These are phyloP conservation scores for Menidia beryllina DNA, from an alignment of 2,113 vertebrate genomes.

Conservation along the genomic window DNA sequence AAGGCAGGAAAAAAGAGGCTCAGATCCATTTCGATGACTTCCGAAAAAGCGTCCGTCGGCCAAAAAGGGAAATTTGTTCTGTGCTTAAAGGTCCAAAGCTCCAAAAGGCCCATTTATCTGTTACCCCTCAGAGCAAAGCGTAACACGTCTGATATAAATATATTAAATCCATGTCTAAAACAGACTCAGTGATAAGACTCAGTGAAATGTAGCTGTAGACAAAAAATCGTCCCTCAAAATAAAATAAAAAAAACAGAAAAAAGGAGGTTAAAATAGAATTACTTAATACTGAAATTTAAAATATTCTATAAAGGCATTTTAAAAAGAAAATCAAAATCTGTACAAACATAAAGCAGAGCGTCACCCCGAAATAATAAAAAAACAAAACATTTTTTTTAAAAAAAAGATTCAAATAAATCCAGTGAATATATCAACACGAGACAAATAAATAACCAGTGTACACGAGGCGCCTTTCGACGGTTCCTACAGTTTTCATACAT, in stretches of 20 bases:
- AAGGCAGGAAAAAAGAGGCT: constrained; percentile 38
- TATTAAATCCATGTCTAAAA: constrained; percentile 61
- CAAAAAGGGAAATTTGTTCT: constrained; percentile 41
- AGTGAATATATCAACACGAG: constrained; percentile 73
- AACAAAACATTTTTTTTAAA: constrained; percentile 56
- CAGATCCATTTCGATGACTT: constrained; percentile 40
- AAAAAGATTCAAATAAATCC: constrained; percentile 65
- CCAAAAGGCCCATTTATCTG: constrained; percentile 26
- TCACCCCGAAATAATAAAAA: constrained; percentile 44
- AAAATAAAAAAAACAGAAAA: no score
- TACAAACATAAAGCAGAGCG: constrained; percentile 66
- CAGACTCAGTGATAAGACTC: constrained; percentile 80
- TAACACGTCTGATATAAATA: constrained; percentile 35
- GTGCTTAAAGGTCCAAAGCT: constrained; percentile 67
- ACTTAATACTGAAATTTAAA: constrained; percentile 81
- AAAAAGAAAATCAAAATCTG: constrained; percentile 61
- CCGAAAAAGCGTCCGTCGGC: constrained; percentile 33
- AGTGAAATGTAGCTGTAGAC: constrained; percentile 70
- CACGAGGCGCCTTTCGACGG: constrained; percentile 55
- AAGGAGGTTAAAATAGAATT: constrained; percentile 69
- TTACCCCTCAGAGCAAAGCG: constrained; percentile 25
- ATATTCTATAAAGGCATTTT: constrained; percentile 57
- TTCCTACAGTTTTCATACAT: constrained; percentile 59
- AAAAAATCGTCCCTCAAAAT: constrained; percentile 60
- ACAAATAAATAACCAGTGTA: constrained; percentile 83